Conservation (phyloP, 2,113 vertebrate species). For the Epinephelus lanceolatus region DNA sequence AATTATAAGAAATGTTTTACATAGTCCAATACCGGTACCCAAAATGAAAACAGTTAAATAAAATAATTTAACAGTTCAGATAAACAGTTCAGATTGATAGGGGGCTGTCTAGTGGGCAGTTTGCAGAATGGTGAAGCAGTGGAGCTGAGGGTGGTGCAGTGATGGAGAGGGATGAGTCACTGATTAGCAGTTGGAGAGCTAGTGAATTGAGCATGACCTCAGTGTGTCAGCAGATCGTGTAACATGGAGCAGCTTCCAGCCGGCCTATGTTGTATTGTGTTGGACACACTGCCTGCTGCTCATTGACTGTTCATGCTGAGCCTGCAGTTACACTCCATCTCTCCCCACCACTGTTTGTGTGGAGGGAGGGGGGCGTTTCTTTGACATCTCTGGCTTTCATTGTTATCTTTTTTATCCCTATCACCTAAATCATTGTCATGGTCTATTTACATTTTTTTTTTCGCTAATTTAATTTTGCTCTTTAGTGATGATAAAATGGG, state of each 20-base stretch:
- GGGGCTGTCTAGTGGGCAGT: background rate
- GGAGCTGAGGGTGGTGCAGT: background rate
- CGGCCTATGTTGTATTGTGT: constrained; percentile 21
- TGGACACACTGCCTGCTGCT: constrained; percentile 46
- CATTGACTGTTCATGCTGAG: constrained; percentile 60
- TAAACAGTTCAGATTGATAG: background rate
- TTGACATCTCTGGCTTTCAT: constrained; percentile 3
- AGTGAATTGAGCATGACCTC: constrained; percentile 54
- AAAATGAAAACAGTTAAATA: background rate
- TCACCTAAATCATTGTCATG: background rate
- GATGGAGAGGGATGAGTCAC: background rate
- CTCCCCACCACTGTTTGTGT: background rate
- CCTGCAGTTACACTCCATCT: constrained; percentile 57
- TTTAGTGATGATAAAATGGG: too few relatives aligned
- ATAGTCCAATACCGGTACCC: background rate
- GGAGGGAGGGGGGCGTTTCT: background rate
- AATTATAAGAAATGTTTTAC: background rate
- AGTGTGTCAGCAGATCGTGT: constrained; percentile 66
- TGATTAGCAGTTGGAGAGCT: constrained; percentile 14
- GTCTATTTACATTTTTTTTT: too few relatives aligned
- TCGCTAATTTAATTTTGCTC: too few relatives aligned
- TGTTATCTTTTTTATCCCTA: constrained; percentile 8
- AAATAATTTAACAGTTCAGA: background rate
- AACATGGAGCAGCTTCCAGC: constrained; percentile 72
- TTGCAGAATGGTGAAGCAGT: background rate